Percentiles rank a stretch among this genome's conserved stretches.
These are phyloP conservation scores for Penaeus chinensis DNA, from an alignment of 1,140 invertebrate genomes.

Conservation along the genomic window DNA sequence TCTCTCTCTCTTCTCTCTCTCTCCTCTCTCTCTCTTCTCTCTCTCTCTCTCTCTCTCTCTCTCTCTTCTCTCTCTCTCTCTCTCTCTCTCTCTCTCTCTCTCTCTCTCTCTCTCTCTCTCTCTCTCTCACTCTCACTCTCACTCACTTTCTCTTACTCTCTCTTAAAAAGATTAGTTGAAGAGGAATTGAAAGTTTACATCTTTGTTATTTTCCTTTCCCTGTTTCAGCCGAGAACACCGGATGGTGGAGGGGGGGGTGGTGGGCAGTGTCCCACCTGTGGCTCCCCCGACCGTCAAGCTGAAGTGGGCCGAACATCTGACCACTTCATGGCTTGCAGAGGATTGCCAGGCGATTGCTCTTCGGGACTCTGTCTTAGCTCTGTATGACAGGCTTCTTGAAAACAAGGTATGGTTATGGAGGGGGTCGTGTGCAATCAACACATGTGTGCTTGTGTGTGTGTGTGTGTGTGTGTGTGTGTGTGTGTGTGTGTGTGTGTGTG, in stretches of 20 bases:
- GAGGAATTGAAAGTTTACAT: not conserved
- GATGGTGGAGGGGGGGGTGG: conserved; percentile 50
- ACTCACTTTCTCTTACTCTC: not conserved
- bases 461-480: too few species aligned
- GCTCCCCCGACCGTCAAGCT: conserved; percentile 65
- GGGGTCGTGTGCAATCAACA: not conserved
- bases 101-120: conserved; percentile 9
- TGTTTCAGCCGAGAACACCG: not conserved
- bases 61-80: too few species aligned
- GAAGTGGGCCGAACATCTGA: conserved; percentile 74
- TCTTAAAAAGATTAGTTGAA: not conserved
- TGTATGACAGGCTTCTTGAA: conserved; percentile 70
- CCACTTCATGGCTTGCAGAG: conserved; percentile 73
- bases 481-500: too few species aligned
- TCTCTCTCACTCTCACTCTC: conserved; percentile 1
- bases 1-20: too few species aligned
- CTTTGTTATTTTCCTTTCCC: not conserved
- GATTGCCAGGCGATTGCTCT: conserved; percentile 73
- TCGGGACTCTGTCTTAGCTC: conserved; percentile 70
- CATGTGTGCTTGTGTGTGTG: too few species aligned
- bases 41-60: too few species aligned
- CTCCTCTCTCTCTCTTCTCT: too few species aligned
- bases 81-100: conserved; percentile 9
- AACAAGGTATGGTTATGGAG: conserved; percentile 45
- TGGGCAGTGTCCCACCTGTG: conserved; percentile 57